Percentiles rank a stretch among this genome's conserved stretches.
Conservation (phyloP, 2,797 vertebrate genomes). For the Sebastes minor region DNA sequence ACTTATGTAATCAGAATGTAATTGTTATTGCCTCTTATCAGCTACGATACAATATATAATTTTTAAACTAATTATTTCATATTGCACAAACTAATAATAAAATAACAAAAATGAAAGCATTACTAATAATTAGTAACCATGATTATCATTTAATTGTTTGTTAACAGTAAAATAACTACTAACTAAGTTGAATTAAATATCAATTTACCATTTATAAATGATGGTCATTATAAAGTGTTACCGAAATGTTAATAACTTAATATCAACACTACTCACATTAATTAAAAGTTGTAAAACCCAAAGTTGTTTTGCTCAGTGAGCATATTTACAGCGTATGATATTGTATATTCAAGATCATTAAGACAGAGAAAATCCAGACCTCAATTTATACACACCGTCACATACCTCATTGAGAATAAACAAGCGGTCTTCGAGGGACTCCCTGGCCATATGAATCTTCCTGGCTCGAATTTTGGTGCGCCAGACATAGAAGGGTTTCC, state of each 20-base stretch:
- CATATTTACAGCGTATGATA: background rate
- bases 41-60: no score
- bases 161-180: no score
- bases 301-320: background rate
- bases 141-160: no score
- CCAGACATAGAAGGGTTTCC: slow-evolving; percentile 87
- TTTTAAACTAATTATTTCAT: no score
- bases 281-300: background rate
- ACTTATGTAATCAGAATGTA: no score
- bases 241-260: background rate
- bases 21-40: no score
- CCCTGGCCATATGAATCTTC: slow-evolving; percentile 74
- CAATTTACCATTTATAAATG: no score
- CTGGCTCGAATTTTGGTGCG: slow-evolving; percentile 79
- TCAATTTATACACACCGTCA: slow-evolving; percentile 1
- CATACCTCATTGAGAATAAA: slow-evolving; percentile 85
- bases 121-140: no score
- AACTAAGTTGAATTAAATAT: no score
- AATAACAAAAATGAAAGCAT: no score
- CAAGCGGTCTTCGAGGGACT: slow-evolving; percentile 73
- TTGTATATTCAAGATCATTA: background rate
- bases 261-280: background rate
- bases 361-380: background rate
- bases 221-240: no score
- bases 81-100: no score